Base-by-base conservation (phyloP, 2,888 invertebrate genomes). In the Andrena bicolor region DNA sequence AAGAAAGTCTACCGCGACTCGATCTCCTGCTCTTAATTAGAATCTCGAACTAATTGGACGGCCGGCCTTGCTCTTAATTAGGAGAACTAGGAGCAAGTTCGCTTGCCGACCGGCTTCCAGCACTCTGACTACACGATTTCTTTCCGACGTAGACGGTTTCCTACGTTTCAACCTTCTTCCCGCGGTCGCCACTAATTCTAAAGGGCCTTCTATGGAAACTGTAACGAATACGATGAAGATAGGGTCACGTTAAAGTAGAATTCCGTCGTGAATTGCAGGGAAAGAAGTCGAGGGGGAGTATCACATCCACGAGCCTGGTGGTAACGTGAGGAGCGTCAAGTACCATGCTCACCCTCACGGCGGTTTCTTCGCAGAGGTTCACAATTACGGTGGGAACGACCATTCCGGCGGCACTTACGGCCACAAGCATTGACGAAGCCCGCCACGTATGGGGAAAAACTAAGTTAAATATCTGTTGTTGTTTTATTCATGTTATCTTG, bases 311-410 rank as follows among this genome's bases (percentile, higher is more conserved):
- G 94, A 94, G 69, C 92, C 93, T 2, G 93, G 93, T 35, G 91
- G 90, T 53, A 92, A 91, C 72, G 70, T 90, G 48, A 88, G 91
- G 35, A 89, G 78, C 49, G 94, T 94, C 51, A 91, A 92, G 71
- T 94, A 94, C 84, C 84, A 89, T 70, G 92, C 94, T 16, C 91
- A 93, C 82, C 90, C 89, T 75, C 90, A 92, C 70, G 88, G 90
- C 6, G 94, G 93, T 61, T 94, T 94, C 88, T 92, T 92, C 75
- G 93, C 93, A 0, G 90, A 91, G 26, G 92, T 94, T 28, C 89
- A 92, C 71, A 92, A 92, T 76, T 85, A 85, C 35, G 90, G 91
- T 26, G 90, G 89, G 5, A 91, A 91, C 69, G 90, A 92, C 79
- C 91, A 91, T 60, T 91, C 90, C 16, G 88, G 88, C 26, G 85